Conservation (phyloP, 2,888 invertebrate genomes). For the Brachynemurus nebulosus region DNA sequence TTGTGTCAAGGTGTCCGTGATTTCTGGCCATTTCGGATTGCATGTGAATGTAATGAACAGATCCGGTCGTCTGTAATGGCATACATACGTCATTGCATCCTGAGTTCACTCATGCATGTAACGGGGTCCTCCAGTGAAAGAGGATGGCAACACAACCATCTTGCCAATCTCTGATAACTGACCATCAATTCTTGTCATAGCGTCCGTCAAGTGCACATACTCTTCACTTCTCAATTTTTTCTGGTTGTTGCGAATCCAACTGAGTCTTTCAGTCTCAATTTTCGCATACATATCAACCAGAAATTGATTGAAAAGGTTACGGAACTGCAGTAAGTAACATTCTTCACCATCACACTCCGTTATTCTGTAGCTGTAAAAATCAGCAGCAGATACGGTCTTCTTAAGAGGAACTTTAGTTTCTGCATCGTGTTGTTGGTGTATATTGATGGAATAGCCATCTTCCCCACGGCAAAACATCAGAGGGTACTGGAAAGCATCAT, state of each 20-base stretch:
- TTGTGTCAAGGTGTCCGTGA: background rate
- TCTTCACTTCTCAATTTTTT: constrained; percentile 15
- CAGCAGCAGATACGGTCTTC: constrained; percentile 13
- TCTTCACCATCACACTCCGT: constrained; percentile 12
- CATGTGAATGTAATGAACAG: constrained; percentile 16
- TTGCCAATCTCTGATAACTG: constrained; percentile 13
- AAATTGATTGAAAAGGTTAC: constrained; percentile 21
- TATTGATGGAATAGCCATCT: constrained; percentile 16
- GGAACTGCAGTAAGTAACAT: constrained; percentile 6
- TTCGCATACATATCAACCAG: constrained; percentile 20
- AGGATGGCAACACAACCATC: constrained; percentile 13
- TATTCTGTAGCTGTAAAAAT: constrained; percentile 19
- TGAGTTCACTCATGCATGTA: constrained; percentile 19
- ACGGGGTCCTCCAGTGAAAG: constrained; percentile 19
- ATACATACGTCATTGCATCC: constrained; percentile 22
- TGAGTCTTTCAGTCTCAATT: constrained; percentile 15
- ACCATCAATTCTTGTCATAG: constrained; percentile 5
- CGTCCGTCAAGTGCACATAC: constrained; percentile 21
- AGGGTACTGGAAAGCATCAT: constrained; percentile 23
- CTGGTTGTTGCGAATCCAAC: constrained; percentile 19
- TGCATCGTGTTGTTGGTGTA: constrained; percentile 13
- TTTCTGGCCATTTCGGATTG: constrained; percentile 7
- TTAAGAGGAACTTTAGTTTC: constrained; percentile 3
- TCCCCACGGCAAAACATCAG: constrained; percentile 21
- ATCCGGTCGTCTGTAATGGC: constrained; percentile 21